These are phyloP conservation scores for Ptiloglossa arizonensis DNA, from an alignment of 1,140 invertebrate species.

Conservation along the genomic window DNA sequence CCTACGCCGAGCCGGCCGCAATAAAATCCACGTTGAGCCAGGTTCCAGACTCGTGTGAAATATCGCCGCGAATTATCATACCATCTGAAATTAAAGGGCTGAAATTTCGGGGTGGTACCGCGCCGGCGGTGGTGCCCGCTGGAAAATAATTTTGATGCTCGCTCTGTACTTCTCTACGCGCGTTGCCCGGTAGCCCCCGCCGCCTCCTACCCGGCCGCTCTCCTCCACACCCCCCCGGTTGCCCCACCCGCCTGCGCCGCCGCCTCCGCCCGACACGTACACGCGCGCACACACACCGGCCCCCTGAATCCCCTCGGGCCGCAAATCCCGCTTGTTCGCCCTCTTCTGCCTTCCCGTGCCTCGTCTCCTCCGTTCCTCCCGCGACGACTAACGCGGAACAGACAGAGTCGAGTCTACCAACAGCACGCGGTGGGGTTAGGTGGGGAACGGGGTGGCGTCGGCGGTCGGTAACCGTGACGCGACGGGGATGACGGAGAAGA, in stretches of 20 bases:
- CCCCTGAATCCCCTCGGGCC: conserved; percentile 27
- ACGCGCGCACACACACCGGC: not conserved
- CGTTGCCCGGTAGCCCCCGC: conserved; percentile 19
- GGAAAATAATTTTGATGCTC: conserved; percentile 75
- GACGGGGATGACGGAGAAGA: conserved; percentile 18
- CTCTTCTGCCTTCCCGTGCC: conserved; percentile 47
- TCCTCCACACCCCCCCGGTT: too few species aligned
- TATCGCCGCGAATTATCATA: conserved; percentile 79
- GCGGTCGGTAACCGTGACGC: conserved; percentile 58
- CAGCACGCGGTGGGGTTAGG: conserved; percentile 28
- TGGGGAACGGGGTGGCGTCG: not conserved
- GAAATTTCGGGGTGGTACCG: conserved; percentile 73
- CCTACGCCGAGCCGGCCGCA: conserved; percentile 50
- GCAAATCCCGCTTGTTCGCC: conserved; percentile 50
- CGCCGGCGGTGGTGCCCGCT: conserved; percentile 58
- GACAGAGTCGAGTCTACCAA: conserved; percentile 40
- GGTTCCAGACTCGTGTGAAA: conserved; percentile 74
- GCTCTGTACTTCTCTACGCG: conserved; percentile 58
- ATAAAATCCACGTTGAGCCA: conserved; percentile 74
- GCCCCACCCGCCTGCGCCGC: conserved; percentile 8
- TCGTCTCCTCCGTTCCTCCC: conserved; percentile 45
- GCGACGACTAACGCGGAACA: conserved; percentile 44
- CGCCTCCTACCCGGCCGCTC: not conserved
- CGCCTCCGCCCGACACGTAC: not conserved
- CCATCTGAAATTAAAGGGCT: conserved; percentile 78